phyloP scores from a whole-genome alignment of 2,113 vertebrate genomes.

The Eptatretus burgeri region DNA sequence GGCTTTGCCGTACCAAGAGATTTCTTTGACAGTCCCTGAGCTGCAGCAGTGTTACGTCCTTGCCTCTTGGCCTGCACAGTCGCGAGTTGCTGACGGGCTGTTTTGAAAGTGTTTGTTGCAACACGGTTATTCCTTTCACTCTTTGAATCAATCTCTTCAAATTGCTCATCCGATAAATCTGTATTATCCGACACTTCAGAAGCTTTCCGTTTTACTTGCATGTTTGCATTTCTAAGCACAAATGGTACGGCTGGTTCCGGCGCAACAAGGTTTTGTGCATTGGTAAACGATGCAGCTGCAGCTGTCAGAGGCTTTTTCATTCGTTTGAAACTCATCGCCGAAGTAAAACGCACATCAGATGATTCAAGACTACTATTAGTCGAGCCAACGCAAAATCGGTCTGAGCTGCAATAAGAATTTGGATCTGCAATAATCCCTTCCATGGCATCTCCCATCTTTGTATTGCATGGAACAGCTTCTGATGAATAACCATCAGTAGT shows the following conservation, averaged over 20 bases:
- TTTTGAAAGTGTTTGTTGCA: slow-evolving; percentile 33
- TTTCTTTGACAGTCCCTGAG: slow-evolving; percentile 29
- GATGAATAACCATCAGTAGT: too few species aligned
- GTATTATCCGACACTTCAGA: background rate
- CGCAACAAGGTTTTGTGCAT: background rate
- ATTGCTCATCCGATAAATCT: slow-evolving; percentile 5
- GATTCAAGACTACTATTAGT: too few species aligned
- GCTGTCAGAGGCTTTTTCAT: background rate
- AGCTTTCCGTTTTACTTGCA: background rate
- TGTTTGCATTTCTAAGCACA: background rate
- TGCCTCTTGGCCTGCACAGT: slow-evolving; percentile 45
- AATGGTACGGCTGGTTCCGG: background rate
- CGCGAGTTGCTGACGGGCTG: slow-evolving; percentile 48
- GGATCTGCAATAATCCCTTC: too few species aligned
- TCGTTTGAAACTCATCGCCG: too few species aligned
- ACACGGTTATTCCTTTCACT: slow-evolving; percentile 10
- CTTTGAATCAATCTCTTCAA: background rate
- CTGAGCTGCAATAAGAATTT: too few species aligned
- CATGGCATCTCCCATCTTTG: too few species aligned
- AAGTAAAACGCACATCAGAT: too few species aligned
- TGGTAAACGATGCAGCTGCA: background rate
- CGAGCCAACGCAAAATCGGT: too few species aligned
- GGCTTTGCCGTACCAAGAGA: slow-evolving; percentile 52
- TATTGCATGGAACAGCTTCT: too few species aligned
- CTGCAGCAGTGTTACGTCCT: slow-evolving; percentile 15